Conservation (phyloP, 2,113 vertebrate species). For the Copsychus sechellarum region DNA sequence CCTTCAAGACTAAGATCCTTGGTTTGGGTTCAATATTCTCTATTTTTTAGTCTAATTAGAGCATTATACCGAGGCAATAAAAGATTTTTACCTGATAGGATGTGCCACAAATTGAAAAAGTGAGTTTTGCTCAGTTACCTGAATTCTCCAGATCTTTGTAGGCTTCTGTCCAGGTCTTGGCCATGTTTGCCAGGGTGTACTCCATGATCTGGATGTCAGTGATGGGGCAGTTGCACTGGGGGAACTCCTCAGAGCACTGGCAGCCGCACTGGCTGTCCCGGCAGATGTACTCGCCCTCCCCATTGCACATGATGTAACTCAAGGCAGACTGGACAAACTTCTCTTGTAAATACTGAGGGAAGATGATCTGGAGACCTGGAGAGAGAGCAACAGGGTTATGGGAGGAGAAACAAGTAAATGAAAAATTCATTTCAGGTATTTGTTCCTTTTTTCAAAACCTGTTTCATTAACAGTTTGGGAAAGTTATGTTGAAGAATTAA, state of each 20-base stretch:
- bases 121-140: constrained; percentile 71
- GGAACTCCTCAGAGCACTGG: constrained; percentile 91
- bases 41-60: background rate
- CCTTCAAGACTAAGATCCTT: background rate
- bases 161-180: constrained; percentile 90
- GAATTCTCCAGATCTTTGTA: constrained; percentile 98
- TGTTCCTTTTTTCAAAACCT: background rate
- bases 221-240: constrained; percentile 97
- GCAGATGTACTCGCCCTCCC: constrained; percentile 95
- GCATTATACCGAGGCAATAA: background rate
- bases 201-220: constrained; percentile 99
- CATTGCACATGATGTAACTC: constrained; percentile 99
- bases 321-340: constrained; percentile 98
- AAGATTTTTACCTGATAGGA: background rate
- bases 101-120: rapidly evolving
- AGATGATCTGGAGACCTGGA: constrained; percentile 96
- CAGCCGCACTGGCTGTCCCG: constrained; percentile 92
- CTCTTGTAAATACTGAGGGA: constrained; percentile 97
- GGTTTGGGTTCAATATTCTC: background rate
- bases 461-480: constrained; percentile 49
- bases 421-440: background rate
- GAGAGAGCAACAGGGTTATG: background rate
- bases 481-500: background rate
- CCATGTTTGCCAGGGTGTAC: constrained; percentile 90
- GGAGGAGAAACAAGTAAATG: rapidly evolving